Conservation (phyloP, 2,797 vertebrate species). For the Acipenser transmontanus region DNA sequence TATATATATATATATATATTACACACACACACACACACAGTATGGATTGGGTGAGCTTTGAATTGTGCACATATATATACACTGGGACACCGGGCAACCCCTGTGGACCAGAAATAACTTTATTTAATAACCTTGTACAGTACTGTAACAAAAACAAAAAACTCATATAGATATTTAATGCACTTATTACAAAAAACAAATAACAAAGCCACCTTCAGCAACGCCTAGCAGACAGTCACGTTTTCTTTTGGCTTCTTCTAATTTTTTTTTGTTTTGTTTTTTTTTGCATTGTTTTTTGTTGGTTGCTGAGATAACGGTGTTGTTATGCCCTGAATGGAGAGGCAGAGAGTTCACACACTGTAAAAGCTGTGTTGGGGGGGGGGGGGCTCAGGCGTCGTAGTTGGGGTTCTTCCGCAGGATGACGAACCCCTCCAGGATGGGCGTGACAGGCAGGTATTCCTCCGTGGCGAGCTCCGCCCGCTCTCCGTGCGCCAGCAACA, state of each 20-base stretch:
- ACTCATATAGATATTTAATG: conserved; percentile 31
- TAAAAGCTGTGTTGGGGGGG: neutral
- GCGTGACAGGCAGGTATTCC: conserved; percentile 86
- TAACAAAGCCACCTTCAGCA: neutral
- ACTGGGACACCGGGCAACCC: no score
- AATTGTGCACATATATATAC: no score
- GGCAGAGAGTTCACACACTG: no score
- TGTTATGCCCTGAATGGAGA: no score
- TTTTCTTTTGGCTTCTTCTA: no score
- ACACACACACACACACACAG: no score
- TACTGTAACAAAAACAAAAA: conserved; percentile 55
- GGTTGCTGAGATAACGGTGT: no score
- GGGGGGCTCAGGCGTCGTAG: conserved; percentile 74
- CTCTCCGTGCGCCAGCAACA: conserved; percentile 89
- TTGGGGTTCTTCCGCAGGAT: conserved; percentile 96
- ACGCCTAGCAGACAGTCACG: no score
- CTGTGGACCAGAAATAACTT: conserved; percentile 37
- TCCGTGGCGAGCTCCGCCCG: conserved; percentile 93
- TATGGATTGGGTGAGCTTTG: no score
- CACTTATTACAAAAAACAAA: conserved; percentile 49
- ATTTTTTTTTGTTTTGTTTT: no score
- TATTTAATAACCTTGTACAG: conserved; percentile 49
- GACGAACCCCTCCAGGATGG: conserved; percentile 93
- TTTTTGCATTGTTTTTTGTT: no score
- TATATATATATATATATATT: no score